These are phyloP conservation scores for Ptiloglossa arizonensis DNA, from an alignment of 1,140 invertebrate species.

Conservation along the genomic window DNA sequence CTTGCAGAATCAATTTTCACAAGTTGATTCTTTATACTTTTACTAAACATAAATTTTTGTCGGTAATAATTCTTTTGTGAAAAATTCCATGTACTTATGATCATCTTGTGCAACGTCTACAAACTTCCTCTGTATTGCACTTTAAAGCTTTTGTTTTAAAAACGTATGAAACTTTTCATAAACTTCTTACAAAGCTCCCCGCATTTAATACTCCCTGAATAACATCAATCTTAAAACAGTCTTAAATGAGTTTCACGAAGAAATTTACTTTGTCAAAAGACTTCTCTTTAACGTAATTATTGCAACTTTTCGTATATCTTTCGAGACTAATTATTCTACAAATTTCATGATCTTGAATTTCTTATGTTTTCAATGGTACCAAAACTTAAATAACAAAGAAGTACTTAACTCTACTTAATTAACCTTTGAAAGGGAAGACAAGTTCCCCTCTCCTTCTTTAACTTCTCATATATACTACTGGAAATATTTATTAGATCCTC, in stretches of 20 bases:
- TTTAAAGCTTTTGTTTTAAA: not conserved
- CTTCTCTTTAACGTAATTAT: not conserved
- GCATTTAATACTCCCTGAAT: not conserved
- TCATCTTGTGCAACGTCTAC: not conserved
- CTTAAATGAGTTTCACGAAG: conserved; percentile 9
- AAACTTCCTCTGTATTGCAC: not conserved
- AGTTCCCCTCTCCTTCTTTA: not conserved
- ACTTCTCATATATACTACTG: too few species aligned
- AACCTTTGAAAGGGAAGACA: not conserved
- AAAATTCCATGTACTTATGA: not conserved
- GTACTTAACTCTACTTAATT: not conserved
- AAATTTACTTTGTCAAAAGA: not conserved
- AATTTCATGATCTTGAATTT: conserved; percentile 1
- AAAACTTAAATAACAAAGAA: conserved; percentile 1
- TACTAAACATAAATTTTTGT: not conserved
- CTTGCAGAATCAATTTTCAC: too few species aligned
- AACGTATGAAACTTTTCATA: not conserved
- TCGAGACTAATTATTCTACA: not conserved
- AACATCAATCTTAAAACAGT: conserved; percentile 21
- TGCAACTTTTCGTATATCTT: not conserved
- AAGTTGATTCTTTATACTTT: too few species aligned
- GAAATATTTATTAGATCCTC: too few species aligned
- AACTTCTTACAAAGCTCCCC: not conserved
- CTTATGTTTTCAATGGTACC: conserved; percentile 3
- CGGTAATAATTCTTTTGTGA: not conserved